Evolutionary conservation across 2,888 invertebrate genomes (phyloP).

Genomic region (Sericinus montela): DNA sequence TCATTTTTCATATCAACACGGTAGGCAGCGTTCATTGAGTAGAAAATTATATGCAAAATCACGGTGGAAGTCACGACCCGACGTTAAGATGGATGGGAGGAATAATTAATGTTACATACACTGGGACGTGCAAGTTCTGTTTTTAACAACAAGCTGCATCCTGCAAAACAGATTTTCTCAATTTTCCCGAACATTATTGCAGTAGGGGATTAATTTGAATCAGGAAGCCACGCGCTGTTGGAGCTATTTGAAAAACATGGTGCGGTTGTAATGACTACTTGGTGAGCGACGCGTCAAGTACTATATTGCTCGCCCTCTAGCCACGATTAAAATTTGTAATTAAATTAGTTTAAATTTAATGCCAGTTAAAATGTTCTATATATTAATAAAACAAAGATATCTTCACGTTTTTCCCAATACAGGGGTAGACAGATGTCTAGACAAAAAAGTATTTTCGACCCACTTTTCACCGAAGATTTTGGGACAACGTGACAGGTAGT

Average conservation of each 20-base stretch:
- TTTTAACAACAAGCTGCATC: constrained; percentile 41
- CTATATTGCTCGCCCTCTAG: constrained; percentile 36
- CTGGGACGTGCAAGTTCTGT: constrained; percentile 44
- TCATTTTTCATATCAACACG: constrained; percentile 23
- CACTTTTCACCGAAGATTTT: too few relatives aligned
- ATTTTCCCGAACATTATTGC: constrained; percentile 58
- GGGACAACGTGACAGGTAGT: too few relatives aligned
- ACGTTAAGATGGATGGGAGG: constrained; percentile 46
- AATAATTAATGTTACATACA: constrained; percentile 63
- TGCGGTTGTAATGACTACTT: constrained; percentile 72
- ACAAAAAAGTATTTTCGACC: too few relatives aligned
- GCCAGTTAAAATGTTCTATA: too few relatives aligned
- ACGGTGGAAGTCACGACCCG: constrained; percentile 58
- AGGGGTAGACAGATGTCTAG: too few relatives aligned
- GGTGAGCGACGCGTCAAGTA: constrained; percentile 59
- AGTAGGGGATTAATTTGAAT: constrained; percentile 68
- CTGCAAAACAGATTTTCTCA: constrained; percentile 50
- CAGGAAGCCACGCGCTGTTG: constrained; percentile 54
- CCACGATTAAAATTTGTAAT: too few relatives aligned
- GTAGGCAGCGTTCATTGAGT: constrained; percentile 57
- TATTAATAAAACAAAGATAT: too few relatives aligned
- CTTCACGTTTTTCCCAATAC: too few relatives aligned
- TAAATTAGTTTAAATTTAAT: too few relatives aligned
- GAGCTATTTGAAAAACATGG: constrained; percentile 75
- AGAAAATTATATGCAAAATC: constrained; percentile 75